Evolutionary conservation across 2,113 vertebrate species (phyloP).

Genomic region (Erythrocercus mccallii): DNA sequence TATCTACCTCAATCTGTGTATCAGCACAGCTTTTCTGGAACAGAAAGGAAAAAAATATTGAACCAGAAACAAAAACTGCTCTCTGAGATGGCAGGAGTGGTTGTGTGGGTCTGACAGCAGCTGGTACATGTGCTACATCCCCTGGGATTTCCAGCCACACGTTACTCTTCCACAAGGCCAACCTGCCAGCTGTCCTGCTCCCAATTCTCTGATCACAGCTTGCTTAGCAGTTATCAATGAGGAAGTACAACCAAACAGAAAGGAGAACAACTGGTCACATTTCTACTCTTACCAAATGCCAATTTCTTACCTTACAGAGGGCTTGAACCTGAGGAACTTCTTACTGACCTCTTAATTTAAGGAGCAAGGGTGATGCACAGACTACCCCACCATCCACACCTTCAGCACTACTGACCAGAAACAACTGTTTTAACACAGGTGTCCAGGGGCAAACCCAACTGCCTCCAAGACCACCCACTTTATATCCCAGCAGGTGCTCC

Average conservation of each 20-base stretch:
- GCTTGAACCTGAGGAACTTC: background rate
- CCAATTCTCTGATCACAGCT: background rate
- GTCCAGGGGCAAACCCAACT: background rate
- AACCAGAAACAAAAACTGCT: background rate
- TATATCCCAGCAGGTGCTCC: background rate
- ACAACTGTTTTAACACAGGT: background rate
- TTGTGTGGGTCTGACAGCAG: background rate
- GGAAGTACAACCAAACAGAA: background rate
- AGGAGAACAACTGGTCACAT: background rate
- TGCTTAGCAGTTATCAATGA: background rate
- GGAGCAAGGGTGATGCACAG: fast-evolving
- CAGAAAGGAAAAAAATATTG: background rate
- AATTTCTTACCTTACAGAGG: background rate
- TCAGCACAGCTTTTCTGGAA: background rate
- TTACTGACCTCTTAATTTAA: background rate
- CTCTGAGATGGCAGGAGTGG: background rate
- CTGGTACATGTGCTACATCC: background rate
- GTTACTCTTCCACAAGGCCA: background rate
- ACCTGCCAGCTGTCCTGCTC: background rate
- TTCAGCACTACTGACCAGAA: background rate
- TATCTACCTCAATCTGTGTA: background rate
- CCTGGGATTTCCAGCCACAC: background rate
- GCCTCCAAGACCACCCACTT: background rate
- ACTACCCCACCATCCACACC: background rate
- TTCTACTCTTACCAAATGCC: background rate